These are phyloP conservation scores for Microctenopoma steveboyesi DNA, from an alignment of 2,797 vertebrate genomes.

Conservation along the genomic window DNA sequence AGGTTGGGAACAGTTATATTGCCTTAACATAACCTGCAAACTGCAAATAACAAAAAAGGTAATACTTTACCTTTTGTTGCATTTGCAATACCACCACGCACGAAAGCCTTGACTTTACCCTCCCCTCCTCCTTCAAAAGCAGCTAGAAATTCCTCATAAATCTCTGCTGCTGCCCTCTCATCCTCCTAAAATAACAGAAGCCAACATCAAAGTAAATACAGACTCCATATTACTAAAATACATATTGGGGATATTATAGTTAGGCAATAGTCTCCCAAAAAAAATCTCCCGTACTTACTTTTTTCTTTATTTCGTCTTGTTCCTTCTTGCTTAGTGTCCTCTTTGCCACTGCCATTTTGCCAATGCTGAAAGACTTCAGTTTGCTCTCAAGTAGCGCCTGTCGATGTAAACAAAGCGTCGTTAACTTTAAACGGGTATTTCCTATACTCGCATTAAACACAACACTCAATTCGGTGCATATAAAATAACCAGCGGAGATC, in stretches of 20 bases:
- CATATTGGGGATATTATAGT: neutral
- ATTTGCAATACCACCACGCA: constrained; percentile 97
- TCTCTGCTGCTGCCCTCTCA: constrained; percentile 97
- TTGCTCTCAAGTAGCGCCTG: constrained; percentile 96
- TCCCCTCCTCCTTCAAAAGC: constrained; percentile 98
- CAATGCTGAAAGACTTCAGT: constrained; percentile 97
- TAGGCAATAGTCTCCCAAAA: neutral
- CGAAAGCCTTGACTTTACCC: constrained; percentile 98
- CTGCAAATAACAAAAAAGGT: neutral
- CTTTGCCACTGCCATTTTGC: constrained; percentile 97
- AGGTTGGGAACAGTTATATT: neutral
- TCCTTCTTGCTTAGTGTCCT: constrained; percentile 98
- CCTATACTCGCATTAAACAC: accelerated
- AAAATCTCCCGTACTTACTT: constrained; percentile 79
- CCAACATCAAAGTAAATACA: neutral
- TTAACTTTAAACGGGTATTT: constrained; percentile 4
- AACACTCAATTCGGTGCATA: neutral
- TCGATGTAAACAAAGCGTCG: constrained; percentile 44
- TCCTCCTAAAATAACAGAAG: constrained; percentile 87
- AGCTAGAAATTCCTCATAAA: constrained; percentile 99
- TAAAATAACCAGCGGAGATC: neutral
- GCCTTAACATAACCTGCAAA: neutral
- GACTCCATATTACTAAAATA: neutral
- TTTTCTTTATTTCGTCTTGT: constrained; percentile 98
- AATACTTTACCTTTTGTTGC: constrained; percentile 90